Percentiles rank a stretch among this genome's conserved stretches.
phyloP scores from a whole-genome alignment of 1,140 invertebrate genomes.

The Oscheius sp. region DNA sequence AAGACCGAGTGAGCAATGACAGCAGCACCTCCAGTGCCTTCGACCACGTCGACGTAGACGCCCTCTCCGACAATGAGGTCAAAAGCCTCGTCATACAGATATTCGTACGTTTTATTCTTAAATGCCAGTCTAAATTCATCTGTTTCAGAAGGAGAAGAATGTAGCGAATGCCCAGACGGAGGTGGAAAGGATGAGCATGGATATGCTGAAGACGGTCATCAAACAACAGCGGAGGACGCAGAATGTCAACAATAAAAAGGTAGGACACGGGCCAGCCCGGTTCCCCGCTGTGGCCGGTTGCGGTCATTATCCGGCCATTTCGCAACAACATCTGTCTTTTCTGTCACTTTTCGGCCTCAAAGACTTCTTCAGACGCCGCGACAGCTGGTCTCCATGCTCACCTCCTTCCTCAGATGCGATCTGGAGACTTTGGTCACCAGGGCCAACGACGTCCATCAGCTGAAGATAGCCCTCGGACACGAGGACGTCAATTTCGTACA shows the following conservation, averaged over 20 bases:
- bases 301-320: too few species aligned
- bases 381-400: background rate
- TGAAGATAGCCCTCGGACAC: background rate
- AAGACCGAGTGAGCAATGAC: background rate
- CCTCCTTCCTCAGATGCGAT: background rate
- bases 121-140: background rate
- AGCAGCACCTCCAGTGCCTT: background rate
- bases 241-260: background rate
- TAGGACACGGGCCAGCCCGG: too few species aligned
- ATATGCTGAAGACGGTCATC: background rate
- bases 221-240: background rate
- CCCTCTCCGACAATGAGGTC: background rate
- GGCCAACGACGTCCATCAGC: background rate
- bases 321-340: too few species aligned
- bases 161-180: background rate
- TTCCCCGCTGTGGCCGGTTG: too few species aligned
- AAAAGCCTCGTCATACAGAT: background rate
- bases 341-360: background rate
- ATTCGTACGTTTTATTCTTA: background rate
- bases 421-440: background rate
- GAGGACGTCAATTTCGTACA: background rate
- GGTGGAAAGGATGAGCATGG: background rate
- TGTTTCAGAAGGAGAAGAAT: slow-evolving; percentile 5
- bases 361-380: background rate
- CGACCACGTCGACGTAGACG: background rate